Base-by-base conservation (phyloP, 2,113 vertebrate genomes). In the Rhineura floridana region DNA sequence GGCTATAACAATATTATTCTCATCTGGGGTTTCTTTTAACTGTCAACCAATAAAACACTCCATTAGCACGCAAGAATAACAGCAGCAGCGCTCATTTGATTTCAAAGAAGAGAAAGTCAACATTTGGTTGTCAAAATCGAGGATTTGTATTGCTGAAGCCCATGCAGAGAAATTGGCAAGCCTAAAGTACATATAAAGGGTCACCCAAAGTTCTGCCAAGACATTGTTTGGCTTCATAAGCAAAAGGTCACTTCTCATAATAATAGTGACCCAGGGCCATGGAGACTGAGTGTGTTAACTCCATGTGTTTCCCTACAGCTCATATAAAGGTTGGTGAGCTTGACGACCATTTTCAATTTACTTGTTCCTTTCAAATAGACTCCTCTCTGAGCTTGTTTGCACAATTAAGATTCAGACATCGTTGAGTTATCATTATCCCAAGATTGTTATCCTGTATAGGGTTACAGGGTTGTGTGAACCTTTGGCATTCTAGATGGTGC, bases 91-190 rank as follows among this genome's bases (percentile, higher is more conserved):
- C 1, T 90, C 30, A 55, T 28, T 21, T 44, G 48, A 87, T 70
- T 80, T 91, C 81, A 91, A 90, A 81, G 33, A 91, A 90, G 39
- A 90, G 79, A 93, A 11, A 42, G 48, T 36, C 50, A 44, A 4
- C 86, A 83, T 89, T 94, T 84, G 9, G 67, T 77, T 78, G 83
- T 75, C 91, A 93, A 91, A 72, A 94, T 72, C 25, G 84, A 86
- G 91, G 87, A 90, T 88, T 84, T 89, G 94, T 83, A 80, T 33
- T 84, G 44, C 87, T 91, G 91, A 80, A 92, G 83, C 91, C 87
- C 63, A 91, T 88, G 93, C 8, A 28, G 15, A 33, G 81, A 67
- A 75, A 76, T 42, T 83, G 28, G 67, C 39, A 87, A 63, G 39
- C 76, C 84, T 86, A 86, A 89, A 90, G 69, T 84, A 88, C 76